Base-by-base conservation (phyloP, 2,797 vertebrate species). In the Craterocephalus amniculus region DNA sequence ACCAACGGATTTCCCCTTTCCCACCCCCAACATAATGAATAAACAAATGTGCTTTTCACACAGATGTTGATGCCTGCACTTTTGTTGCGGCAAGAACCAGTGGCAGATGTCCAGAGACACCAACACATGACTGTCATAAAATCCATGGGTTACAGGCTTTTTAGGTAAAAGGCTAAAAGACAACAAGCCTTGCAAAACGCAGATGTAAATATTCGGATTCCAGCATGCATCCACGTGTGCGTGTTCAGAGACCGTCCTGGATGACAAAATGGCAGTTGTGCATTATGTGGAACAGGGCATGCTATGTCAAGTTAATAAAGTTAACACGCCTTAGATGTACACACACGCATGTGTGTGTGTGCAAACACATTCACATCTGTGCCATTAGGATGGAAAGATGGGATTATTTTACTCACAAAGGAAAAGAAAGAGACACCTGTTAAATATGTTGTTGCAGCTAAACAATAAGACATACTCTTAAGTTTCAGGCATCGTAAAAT, bases 221-320 rank as follows among this genome's bases (percentile, higher is more conserved):
- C 57, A 83, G 82, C 90, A 92, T 89, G 86, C 90, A 83, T 71
- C 83, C 72, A 70, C 63, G 74, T 78, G 76, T 72, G 67, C 71
- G 74, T 29, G 7, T n/a, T n/a, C 66, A 40, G 59, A 11, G 40
- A 24, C 67, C 61, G 74, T 71, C 74, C 65, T 71, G 63, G 61
- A 83, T 79, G 81, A 51, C 78, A 49, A 70, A 67, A 80, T 75
- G 71, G 65, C 11, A 1, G 68, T 64, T 74, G 65, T 80, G 71
- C 70, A 63, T 85, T 84, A 84, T 64, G 70, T 84, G 66, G 58
- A 60, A 88, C 77, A 77, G 71, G 70, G 76, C 90, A 91, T 92
- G 90, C 91, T 87, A 79, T 70, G 69, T 79, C n/a, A 57, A 68
- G 72, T 68, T 81, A 66, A 79, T 27, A 81, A 67, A 48, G 61